phyloP scores from a whole-genome alignment of 2,113 vertebrate genomes.

The Balaeniceps rex region DNA sequence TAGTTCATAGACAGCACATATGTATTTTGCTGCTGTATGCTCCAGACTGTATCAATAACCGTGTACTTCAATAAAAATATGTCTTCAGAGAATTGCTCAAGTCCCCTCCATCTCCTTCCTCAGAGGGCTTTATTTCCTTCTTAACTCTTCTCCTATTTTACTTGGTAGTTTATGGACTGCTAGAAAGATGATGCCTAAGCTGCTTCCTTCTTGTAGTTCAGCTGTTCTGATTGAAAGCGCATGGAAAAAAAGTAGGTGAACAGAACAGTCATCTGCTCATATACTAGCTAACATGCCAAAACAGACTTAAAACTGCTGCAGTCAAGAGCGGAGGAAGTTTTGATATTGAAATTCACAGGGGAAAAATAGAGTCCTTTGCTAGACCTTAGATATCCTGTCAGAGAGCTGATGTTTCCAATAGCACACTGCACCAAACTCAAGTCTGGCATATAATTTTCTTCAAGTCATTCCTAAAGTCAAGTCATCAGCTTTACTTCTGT shows the following conservation, averaged over 20 bases:
- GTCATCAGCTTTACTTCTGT: neutral
- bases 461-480: neutral
- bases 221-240: neutral
- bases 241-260: neutral
- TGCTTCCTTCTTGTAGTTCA: conserved; percentile 7
- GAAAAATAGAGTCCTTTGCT: neutral
- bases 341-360: neutral
- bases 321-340: neutral
- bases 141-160: conserved; percentile 9
- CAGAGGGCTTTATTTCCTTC: neutral
- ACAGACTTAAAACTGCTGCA: neutral
- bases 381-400: neutral
- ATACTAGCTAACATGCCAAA: neutral
- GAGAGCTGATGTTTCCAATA: neutral
- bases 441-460: neutral
- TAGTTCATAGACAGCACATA: neutral
- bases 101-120: neutral
- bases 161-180: conserved; percentile 35
- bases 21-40: neutral
- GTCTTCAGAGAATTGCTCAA: conserved; percentile 7
- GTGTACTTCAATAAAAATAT: neutral
- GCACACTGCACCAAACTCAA: neutral
- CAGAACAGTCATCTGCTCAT: neutral
- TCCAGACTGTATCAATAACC: neutral
- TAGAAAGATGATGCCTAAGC: conserved; percentile 21